Conservation (phyloP, 2,113 vertebrate species). For the Setophaga kirtlandii region DNA sequence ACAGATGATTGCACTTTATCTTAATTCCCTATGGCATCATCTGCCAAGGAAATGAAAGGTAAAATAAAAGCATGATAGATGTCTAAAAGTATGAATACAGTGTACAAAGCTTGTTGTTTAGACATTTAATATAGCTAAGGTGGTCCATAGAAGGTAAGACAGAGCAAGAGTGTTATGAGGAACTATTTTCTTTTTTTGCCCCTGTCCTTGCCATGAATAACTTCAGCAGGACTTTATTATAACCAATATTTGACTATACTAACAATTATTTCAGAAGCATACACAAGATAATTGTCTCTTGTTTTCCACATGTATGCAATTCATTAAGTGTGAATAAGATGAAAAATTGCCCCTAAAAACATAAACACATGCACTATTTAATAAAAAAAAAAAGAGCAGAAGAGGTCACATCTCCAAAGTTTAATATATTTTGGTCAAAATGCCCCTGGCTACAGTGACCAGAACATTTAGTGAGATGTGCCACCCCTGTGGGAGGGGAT, state of each 20-base stretch:
- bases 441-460: background rate
- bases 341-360: background rate
- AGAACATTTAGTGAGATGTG: background rate
- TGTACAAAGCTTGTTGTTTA: background rate
- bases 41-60: background rate
- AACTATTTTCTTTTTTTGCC: background rate
- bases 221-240: background rate
- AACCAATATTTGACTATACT: background rate
- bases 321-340: background rate
- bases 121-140: background rate
- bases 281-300: background rate
- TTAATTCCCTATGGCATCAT: background rate
- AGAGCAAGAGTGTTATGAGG: background rate
- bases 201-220: background rate
- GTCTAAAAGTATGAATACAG: background rate
- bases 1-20: background rate
- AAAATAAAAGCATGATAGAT: background rate
- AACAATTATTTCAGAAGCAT: background rate
- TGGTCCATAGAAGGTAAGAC: background rate
- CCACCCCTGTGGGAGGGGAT: background rate
- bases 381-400: background rate
- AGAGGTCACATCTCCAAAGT: background rate
- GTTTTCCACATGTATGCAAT: background rate
- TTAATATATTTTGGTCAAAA: background rate
- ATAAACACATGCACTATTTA: background rate